These are phyloP conservation scores for Aphrocallistes beatrix DNA, from an alignment of 37 sponge, comb jelly and placozoan genomes.

Conservation along the genomic window DNA sequence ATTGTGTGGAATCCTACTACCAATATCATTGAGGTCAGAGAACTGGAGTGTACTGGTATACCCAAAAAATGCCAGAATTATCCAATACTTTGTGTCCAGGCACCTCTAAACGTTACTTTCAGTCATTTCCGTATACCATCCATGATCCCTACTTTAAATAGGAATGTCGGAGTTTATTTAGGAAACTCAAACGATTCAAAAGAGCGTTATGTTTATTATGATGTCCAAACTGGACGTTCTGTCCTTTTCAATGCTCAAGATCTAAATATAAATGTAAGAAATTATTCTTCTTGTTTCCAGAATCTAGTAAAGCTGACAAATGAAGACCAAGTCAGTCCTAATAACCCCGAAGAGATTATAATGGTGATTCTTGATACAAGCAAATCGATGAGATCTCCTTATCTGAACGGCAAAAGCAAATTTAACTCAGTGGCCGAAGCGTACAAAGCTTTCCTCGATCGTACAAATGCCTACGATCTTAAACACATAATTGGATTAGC, in stretches of 20 bases:
- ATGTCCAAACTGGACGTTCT: background rate
- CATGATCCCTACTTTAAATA: background rate
- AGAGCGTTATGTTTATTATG: background rate
- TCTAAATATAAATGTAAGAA: background rate
- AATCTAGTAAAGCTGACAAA: background rate
- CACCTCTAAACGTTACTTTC: background rate
- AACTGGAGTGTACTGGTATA: background rate
- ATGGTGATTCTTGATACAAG: background rate
- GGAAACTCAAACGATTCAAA: background rate
- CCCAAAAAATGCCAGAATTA: background rate
- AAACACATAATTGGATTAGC: constrained; percentile 9
- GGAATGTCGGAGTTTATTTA: background rate
- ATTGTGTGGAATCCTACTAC: background rate
- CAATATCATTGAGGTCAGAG: background rate
- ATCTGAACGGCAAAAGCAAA: background rate
- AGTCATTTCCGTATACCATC: background rate
- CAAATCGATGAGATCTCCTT: background rate
- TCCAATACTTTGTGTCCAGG: background rate
- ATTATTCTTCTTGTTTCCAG: background rate
- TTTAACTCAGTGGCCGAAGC: background rate
- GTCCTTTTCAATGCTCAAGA: background rate
- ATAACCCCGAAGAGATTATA: background rate
- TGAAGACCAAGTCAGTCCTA: background rate
- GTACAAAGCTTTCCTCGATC: background rate
- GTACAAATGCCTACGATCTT: constrained; percentile 17